phyloP scores from a whole-genome alignment of 2,888 invertebrate genomes.

The Kryphioiulus occultus region DNA sequence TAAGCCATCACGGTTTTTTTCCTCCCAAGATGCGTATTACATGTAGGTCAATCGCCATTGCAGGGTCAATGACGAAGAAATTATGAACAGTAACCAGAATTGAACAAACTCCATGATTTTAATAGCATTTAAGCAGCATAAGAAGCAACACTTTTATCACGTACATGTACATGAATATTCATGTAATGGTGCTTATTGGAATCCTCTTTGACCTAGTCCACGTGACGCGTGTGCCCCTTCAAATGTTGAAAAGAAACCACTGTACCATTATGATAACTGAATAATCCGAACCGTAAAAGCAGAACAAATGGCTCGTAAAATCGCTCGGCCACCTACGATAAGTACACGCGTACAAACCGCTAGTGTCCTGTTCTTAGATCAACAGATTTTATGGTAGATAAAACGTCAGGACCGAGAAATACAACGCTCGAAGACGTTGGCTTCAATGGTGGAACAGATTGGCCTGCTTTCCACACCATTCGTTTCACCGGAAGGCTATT shows the following conservation, averaged over 20 bases:
- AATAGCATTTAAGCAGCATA: too few species aligned
- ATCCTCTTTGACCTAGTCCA: not conserved
- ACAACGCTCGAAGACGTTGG: not conserved
- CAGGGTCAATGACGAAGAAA: too few species aligned
- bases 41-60: too few species aligned
- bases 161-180: too few species aligned
- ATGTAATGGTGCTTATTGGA: not conserved
- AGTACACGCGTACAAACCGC: not conserved
- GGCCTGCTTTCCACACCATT: not conserved
- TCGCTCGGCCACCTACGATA: not conserved
- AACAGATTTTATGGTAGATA: conserved; percentile 26
- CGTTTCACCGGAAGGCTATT: not conserved
- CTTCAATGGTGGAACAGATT: not conserved
- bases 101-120: too few species aligned
- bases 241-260: not conserved
- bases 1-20: too few species aligned
- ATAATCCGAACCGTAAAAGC: not conserved
- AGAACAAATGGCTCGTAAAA: conserved; percentile 25
- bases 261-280: not conserved
- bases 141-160: too few species aligned
- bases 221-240: not conserved
- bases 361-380: conserved; percentile 31
- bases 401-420: not conserved
- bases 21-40: too few species aligned
- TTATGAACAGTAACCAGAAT: too few species aligned